Evolutionary conservation across 2,888 invertebrate genomes (phyloP).

Genomic region (Diadromus collaris): DNA sequence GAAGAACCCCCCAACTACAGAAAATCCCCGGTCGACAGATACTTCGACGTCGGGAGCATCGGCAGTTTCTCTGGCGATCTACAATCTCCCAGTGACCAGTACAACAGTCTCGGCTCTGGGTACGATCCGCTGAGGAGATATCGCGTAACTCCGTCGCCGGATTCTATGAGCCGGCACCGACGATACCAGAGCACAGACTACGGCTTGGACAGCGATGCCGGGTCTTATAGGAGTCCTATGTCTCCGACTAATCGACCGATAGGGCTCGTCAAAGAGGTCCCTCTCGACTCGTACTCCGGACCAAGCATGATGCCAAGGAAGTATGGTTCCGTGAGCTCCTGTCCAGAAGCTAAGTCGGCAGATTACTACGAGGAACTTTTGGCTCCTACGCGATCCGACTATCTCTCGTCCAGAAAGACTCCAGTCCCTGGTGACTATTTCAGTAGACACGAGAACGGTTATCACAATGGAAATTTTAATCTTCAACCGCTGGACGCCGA

Average conservation of each 20-base stretch:
- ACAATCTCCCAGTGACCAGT: slow-evolving; percentile 69
- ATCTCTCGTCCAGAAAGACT: slow-evolving; percentile 67
- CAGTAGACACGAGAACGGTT: slow-evolving; percentile 73
- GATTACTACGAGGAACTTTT: slow-evolving; percentile 77
- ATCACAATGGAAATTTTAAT: slow-evolving; percentile 72
- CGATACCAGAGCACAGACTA: slow-evolving; percentile 74
- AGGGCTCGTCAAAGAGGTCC: slow-evolving; percentile 57
- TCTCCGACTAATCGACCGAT: slow-evolving; percentile 41
- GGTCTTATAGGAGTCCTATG: slow-evolving; percentile 64
- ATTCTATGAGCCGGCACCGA: slow-evolving; percentile 62
- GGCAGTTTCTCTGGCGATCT: slow-evolving; percentile 62
- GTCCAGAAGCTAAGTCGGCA: slow-evolving; percentile 72
- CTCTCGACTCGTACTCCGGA: slow-evolving; percentile 61
- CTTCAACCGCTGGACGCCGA: slow-evolving; percentile 57
- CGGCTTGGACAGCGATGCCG: slow-evolving; percentile 67
- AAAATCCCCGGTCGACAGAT: slow-evolving; percentile 72
- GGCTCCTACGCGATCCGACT: slow-evolving; percentile 72
- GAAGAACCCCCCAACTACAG: slow-evolving; percentile 66
- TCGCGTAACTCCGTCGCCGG: slow-evolving; percentile 71
- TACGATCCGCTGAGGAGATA: slow-evolving; percentile 74
- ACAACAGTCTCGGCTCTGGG: slow-evolving; percentile 61
- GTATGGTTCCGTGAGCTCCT: slow-evolving; percentile 70
- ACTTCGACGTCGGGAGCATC: slow-evolving; percentile 65
- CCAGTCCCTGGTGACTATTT: slow-evolving; percentile 68
- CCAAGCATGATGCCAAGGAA: slow-evolving; percentile 70